Evolutionary conservation across 2,888 invertebrate genomes (phyloP).

Genomic region (Noctua pronuba): DNA sequence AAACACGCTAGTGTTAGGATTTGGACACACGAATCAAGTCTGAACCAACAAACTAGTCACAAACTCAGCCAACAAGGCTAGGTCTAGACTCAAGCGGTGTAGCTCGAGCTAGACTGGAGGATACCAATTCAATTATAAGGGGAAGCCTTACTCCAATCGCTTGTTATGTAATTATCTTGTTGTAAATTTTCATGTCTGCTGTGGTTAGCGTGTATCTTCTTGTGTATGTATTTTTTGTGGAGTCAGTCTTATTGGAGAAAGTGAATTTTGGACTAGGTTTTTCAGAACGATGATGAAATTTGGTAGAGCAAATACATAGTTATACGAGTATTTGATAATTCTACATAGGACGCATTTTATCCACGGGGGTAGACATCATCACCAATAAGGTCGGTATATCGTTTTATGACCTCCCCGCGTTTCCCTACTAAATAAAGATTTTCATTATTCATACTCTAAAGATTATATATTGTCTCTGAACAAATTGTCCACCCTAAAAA

Average conservation of each 20-base stretch:
- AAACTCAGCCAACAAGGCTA: not conserved
- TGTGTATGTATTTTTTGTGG: not conserved
- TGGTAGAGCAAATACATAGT: not conserved
- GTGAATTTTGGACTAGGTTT: not conserved
- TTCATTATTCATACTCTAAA: not conserved
- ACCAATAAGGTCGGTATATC: not conserved
- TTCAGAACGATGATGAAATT: not conserved
- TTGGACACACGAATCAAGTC: conserved; percentile 25
- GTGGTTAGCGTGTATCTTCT: not conserved
- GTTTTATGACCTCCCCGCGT: not conserved
- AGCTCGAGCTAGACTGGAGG: conserved; percentile 24
- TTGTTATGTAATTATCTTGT: conserved; percentile 53
- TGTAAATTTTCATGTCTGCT: conserved; percentile 54
- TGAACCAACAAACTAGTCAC: conserved; percentile 35
- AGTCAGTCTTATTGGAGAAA: not conserved
- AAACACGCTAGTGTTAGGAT: conserved; percentile 37
- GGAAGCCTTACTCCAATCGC: conserved; percentile 65
- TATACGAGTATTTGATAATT: too few species aligned
- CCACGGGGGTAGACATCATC: not conserved
- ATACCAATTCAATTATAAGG: conserved; percentile 67
- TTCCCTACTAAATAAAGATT: not conserved
- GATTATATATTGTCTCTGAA: not conserved
- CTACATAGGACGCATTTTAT: not conserved
- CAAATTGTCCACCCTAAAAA: conserved; percentile 20
- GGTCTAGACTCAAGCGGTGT: conserved; percentile 32